These are phyloP conservation scores for Callocephalon fimbriatum DNA, from an alignment of 2,113 vertebrate species.

Conservation along the genomic window DNA sequence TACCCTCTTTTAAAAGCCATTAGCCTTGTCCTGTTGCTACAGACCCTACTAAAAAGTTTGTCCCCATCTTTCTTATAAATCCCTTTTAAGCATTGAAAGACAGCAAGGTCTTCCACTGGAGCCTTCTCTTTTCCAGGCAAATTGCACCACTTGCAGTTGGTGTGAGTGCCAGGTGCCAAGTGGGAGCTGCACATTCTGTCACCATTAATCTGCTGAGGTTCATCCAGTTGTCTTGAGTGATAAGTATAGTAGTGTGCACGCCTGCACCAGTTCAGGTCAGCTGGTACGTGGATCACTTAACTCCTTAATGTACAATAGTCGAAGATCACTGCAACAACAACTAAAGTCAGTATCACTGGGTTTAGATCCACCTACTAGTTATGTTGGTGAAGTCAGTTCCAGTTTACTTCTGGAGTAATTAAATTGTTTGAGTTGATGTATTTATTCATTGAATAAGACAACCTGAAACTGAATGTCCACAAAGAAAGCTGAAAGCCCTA, in stretches of 20 bases:
- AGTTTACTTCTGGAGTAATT: not conserved
- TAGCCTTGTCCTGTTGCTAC: rapidly evolving
- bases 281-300: not conserved
- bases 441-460: not conserved
- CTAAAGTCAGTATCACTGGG: not conserved
- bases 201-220: not conserved
- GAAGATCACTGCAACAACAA: not conserved
- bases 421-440: not conserved
- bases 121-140: not conserved
- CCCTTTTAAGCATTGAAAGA: not conserved
- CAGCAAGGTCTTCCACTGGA: not conserved
- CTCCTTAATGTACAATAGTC: not conserved
- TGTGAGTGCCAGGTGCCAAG: not conserved
- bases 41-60: not conserved
- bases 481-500: not conserved
- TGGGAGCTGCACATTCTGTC: not conserved
- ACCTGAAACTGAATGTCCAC: not conserved
- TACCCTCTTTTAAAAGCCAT: not conserved
- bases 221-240: not conserved
- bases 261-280: not conserved
- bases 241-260: not conserved
- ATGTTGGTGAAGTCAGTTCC: not conserved
- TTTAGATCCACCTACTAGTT: not conserved
- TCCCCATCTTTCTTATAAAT: not conserved
- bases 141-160: not conserved